Evolutionary conservation across 2,888 invertebrate species (phyloP).

Genomic region (Andricus curvator): DNA sequence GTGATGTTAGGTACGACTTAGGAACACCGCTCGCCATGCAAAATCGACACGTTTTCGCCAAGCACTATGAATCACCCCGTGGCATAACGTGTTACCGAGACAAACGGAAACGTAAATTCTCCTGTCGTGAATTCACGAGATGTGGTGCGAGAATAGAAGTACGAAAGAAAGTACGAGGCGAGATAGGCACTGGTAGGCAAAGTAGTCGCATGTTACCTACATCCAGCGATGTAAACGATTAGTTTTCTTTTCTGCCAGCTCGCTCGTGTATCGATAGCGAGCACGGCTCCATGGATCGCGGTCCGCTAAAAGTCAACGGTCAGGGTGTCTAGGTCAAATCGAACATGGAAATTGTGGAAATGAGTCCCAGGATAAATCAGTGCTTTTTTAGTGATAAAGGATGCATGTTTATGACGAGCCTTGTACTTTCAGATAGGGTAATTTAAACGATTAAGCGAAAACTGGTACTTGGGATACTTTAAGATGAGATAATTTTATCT

Average conservation of each 20-base stretch:
- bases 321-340: constrained; percentile 31
- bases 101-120: constrained; percentile 63
- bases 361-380: constrained; percentile 22
- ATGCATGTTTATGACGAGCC: constrained; percentile 6
- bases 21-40: constrained; percentile 57
- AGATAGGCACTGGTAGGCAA: constrained; percentile 37
- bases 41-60: constrained; percentile 65
- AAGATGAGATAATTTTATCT: background rate
- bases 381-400: background rate
- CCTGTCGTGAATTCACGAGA: constrained; percentile 39
- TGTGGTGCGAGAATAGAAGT: constrained; percentile 41
- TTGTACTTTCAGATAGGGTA: background rate
- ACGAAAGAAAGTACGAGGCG: constrained; percentile 32
- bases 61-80: constrained; percentile 59
- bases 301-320: constrained; percentile 35
- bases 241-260: constrained; percentile 31
- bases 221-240: constrained; percentile 39
- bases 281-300: constrained; percentile 12
- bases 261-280: constrained; percentile 23
- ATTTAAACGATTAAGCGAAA: background rate
- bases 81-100: constrained; percentile 54
- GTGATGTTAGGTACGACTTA: constrained; percentile 57
- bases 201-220: constrained; percentile 41
- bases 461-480: background rate
- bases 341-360: constrained; percentile 32